A percentile compares a stretch with the other conserved stretches of the same genome.
phyloP scores from a whole-genome alignment of 2,888 invertebrate species.

The Coelinius sp. region DNA sequence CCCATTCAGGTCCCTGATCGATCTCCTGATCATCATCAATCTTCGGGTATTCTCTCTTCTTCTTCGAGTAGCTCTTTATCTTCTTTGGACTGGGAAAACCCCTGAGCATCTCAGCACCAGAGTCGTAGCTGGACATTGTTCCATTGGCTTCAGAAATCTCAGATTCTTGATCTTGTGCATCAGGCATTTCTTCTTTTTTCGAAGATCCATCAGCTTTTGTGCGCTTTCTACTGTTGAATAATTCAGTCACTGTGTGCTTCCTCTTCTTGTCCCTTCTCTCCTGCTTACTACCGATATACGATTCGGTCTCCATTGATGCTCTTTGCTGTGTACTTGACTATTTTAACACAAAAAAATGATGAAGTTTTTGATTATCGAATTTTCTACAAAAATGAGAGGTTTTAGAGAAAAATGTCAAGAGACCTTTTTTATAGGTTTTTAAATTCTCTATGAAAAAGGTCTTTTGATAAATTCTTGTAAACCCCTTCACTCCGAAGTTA shows the following conservation, averaged over 20 bases:
- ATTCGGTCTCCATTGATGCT: constrained; percentile 48
- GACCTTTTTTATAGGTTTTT: too few species aligned
- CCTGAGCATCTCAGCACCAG: constrained; percentile 57
- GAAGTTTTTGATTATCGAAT: too few species aligned
- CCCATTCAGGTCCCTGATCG: constrained; percentile 64
- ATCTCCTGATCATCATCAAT: constrained; percentile 59
- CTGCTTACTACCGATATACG: constrained; percentile 75
- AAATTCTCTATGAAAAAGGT: too few species aligned
- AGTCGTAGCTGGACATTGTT: constrained; percentile 55
- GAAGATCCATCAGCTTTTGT: constrained; percentile 46
- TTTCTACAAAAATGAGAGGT: too few species aligned
- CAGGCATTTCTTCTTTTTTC: constrained; percentile 53
- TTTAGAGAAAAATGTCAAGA: too few species aligned
- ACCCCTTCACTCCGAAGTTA: too few species aligned
- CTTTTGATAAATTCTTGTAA: too few species aligned
- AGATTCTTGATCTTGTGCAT: constrained; percentile 48
- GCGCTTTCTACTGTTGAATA: constrained; percentile 75
- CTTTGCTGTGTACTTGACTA: constrained; percentile 39
- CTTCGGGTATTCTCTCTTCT: constrained; percentile 53
- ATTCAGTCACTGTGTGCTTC: constrained; percentile 79
- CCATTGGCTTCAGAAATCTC: constrained; percentile 47
- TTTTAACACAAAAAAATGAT: constrained; percentile 18
- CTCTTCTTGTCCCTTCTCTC: constrained; percentile 80
- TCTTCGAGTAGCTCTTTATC: constrained; percentile 55
- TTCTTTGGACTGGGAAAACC: constrained; percentile 61